Base-by-base conservation (phyloP, 2,113 vertebrate species). In the Sula dactylatra region DNA sequence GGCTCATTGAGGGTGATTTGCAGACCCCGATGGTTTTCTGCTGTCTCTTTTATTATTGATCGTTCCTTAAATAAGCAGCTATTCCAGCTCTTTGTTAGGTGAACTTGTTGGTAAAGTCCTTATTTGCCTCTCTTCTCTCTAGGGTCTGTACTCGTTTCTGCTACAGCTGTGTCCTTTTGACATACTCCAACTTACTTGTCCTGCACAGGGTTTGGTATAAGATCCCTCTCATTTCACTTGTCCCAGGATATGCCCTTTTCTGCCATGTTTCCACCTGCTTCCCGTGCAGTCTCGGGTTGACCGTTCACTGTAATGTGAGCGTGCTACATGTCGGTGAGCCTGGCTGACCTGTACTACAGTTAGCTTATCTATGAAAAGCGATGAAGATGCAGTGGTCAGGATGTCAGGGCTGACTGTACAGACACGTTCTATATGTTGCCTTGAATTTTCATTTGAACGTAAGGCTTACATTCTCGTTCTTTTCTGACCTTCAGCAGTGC, bases 221-320 rank as follows among this genome's bases (percentile, higher is more conserved):
- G 56, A 34, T 21, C 15, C 32, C 24, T 45, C 36, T 52, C 22
- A 19, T 40, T 38, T 65, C 38, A 1, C 31, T 10, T 32, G 16
- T 44, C 56, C 36, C 77, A 24, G 55, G 14, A 69, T 36, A 10
- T 32, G 17, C 29, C n/a, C 55, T 38, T 74, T 40, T 42, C 45
- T 67, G 47, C 29, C 59, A 6, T 8, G 7, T 54, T 13, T 58
- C 34, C 6, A 7, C 31, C 58, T 5, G 22, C 38, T 49, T 44
- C 45, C 54, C 20, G 4, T 1, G 0, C 22, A 31, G 38, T n/a
- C 16, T 11, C 40, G 9, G 22, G 8, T 6, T 55, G 20, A 8
- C 54, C 13, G 36, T 11, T 66, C 10, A 1, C 31, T 52, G 32
- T 32, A 26, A 20, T 4, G 27, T 34, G 22, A 20, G 25, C 5